A percentile compares a stretch with the other conserved stretches of the same genome.
Evolutionary conservation across 35 echinoderm and acorn worm species (phyloP).

Genomic region (Eucidaris tribuloides): DNA sequence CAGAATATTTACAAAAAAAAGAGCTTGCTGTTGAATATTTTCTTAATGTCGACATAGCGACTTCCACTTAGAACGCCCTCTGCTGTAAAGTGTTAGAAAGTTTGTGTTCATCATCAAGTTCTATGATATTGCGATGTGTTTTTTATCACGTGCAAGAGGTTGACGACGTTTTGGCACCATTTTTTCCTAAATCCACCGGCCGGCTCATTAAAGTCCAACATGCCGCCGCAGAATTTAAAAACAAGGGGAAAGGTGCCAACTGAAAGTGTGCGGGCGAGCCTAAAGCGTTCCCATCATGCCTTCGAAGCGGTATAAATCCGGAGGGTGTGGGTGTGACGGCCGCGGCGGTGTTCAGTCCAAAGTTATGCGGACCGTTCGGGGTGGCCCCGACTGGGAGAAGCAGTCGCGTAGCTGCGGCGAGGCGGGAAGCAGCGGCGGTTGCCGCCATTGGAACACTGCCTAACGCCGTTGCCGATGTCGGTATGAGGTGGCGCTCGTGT

Average conservation of each 20-base stretch:
- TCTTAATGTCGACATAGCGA: too few species aligned
- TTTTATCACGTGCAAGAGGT: conserved; percentile 10
- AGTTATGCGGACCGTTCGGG: background rate
- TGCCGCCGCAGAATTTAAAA: background rate
- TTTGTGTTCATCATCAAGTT: too few species aligned
- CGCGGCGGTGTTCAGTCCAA: background rate
- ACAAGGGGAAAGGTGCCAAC: conserved; percentile 7
- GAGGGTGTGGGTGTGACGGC: background rate
- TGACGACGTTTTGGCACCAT: background rate
- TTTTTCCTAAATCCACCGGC: background rate
- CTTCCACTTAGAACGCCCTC: too few species aligned
- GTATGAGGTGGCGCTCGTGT: background rate
- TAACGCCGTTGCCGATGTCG: background rate
- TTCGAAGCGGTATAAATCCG: background rate
- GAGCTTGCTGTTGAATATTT: too few species aligned
- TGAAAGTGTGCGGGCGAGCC: background rate
- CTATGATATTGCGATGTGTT: too few species aligned
- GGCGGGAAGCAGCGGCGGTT: conserved; percentile 7
- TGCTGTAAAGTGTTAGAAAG: too few species aligned
- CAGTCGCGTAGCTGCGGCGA: conserved; percentile 7
- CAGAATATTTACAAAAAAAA: too few species aligned
- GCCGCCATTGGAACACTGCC: background rate
- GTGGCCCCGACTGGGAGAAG: background rate
- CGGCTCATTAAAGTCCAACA: conserved; percentile 11
- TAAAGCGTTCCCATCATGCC: background rate